These are phyloP conservation scores for Parelbella ahira DNA, from an alignment of 2,888 invertebrate species.

Conservation along the genomic window DNA sequence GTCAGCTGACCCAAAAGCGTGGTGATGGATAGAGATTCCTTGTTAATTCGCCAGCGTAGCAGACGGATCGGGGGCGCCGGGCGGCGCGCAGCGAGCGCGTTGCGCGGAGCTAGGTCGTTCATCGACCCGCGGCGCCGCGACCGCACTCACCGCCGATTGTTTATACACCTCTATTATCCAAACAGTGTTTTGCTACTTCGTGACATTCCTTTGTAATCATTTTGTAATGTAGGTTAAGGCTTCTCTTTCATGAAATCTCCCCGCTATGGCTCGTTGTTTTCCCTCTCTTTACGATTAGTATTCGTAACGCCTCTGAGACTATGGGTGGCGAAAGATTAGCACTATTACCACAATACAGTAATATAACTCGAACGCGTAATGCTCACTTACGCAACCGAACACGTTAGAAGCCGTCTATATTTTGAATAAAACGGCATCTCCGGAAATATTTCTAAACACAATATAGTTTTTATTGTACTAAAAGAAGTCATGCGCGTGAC, in stretches of 20 bases:
- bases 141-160: slow-evolving; percentile 53
- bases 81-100: slow-evolving; percentile 18
- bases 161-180: slow-evolving; percentile 69
- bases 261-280: slow-evolving; percentile 29
- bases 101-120: slow-evolving; percentile 30
- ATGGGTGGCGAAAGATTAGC: slow-evolving; percentile 25
- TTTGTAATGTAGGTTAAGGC: slow-evolving; percentile 73
- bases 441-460: no score
- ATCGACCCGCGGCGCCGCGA: slow-evolving; percentile 44
- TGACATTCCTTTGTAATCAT: slow-evolving; percentile 76
- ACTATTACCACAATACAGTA: slow-evolving; percentile 21
- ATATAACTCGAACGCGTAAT: slow-evolving; percentile 20
- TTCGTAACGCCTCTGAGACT: slow-evolving; percentile 17
- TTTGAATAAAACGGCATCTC: no score
- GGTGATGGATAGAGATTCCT: no score
- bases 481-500: no score
- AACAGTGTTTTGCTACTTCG: slow-evolving; percentile 69
- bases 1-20: no score
- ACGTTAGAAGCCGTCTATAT: no score
- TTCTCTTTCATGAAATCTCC: slow-evolving; percentile 50
- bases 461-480: no score
- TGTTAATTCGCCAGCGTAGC: slow-evolving; percentile 21
- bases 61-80: slow-evolving; percentile 26
- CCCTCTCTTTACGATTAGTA: slow-evolving; percentile 31
- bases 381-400: slow-evolving; percentile 7